phyloP scores from a whole-genome alignment of 1,140 invertebrate species.

The Acromyrmex charruanus region DNA sequence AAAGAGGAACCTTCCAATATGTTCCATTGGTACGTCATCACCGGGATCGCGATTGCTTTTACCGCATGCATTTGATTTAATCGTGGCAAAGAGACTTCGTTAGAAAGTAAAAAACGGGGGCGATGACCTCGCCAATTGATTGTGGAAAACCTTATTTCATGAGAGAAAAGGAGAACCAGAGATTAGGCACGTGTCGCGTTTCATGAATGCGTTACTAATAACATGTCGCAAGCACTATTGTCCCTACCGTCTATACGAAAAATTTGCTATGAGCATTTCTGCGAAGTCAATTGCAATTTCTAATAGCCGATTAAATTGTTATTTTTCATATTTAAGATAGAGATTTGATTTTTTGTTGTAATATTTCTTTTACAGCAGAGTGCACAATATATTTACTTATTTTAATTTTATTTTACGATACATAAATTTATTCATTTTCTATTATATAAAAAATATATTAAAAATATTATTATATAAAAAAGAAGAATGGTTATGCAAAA shows the following conservation, averaged over 20 bases:
- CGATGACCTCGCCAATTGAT: constrained; percentile 29
- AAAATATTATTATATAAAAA: not conserved
- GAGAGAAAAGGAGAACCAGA: constrained; percentile 29
- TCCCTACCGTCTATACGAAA: not conserved
- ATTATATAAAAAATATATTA: not conserved
- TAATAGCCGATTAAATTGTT: not conserved
- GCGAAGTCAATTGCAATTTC: not conserved
- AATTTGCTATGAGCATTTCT: not conserved
- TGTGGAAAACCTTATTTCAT: constrained; percentile 65
- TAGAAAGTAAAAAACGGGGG: constrained; percentile 33
- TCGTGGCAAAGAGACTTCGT: not conserved
- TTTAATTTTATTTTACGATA: not conserved
- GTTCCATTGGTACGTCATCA: constrained; percentile 46
- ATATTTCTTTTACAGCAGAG: not conserved
- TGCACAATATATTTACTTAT: not conserved
- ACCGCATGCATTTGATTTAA: not conserved
- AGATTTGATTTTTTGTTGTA: not conserved
- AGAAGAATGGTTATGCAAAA: no score
- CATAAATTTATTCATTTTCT: not conserved
- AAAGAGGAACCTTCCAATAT: constrained; percentile 54
- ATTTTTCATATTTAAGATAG: not conserved
- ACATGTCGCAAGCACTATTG: constrained; percentile 68
- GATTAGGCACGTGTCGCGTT: constrained; percentile 41
- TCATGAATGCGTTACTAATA: constrained; percentile 61
- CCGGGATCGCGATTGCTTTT: not conserved